These are phyloP conservation scores for Linurgus olivaceus DNA, from an alignment of 2,797 vertebrate genomes.

Conservation along the genomic window DNA sequence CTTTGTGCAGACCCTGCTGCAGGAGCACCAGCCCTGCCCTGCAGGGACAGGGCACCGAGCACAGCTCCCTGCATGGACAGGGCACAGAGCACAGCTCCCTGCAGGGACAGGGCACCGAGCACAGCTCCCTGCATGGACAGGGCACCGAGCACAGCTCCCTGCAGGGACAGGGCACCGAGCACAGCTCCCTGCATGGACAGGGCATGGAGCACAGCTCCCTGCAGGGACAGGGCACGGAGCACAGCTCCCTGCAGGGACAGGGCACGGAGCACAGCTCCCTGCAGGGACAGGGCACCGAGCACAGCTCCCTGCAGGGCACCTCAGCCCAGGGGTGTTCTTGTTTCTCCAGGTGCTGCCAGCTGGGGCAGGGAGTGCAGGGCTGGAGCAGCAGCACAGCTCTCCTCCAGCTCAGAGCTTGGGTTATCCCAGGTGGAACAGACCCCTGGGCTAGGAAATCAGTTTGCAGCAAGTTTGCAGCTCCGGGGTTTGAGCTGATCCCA, in stretches of 20 bases:
- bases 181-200: too few relatives aligned
- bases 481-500: neutral
- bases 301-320: neutral
- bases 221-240: too few relatives aligned
- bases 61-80: neutral
- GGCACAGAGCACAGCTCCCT: too few relatives aligned
- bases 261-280: too few relatives aligned
- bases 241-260: too few relatives aligned
- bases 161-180: too few relatives aligned
- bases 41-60: neutral
- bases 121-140: too few relatives aligned
- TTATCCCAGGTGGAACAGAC: neutral
- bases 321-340: neutral
- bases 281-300: too few relatives aligned
- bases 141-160: too few relatives aligned
- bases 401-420: neutral
- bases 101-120: too few relatives aligned
- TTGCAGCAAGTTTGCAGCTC: neutral
- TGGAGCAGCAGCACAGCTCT: neutral
- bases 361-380: neutral
- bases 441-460: neutral
- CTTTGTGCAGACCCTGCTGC: neutral
- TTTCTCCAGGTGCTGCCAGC: neutral
- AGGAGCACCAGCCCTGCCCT: neutral
- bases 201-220: too few relatives aligned